A percentile compares a stretch with the other conserved stretches of the same genome.
Conservation (phyloP, 2,888 invertebrate species). For the Heliconius sara region DNA sequence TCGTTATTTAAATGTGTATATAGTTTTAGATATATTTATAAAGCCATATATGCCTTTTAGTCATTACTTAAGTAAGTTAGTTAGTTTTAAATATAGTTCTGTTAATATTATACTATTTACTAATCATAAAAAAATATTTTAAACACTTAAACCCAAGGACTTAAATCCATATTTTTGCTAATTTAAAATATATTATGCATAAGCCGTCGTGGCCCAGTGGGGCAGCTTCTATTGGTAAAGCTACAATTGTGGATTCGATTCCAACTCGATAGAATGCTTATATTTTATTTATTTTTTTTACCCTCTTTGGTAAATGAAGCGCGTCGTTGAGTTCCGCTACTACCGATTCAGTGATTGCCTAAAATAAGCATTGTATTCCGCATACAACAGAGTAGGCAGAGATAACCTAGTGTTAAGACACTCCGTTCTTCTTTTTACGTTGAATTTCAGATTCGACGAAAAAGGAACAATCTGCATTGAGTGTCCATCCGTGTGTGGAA, state of each 20-base stretch:
- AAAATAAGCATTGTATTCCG: no score
- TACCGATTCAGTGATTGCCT: no score
- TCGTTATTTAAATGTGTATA: constrained; percentile 55
- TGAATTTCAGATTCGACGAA: neutral
- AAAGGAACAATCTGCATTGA: neutral
- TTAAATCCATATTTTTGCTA: no score
- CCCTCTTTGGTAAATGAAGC: no score
- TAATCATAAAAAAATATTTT: neutral
- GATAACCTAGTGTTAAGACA: neutral
- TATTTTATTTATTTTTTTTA: no score
- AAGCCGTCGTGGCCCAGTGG: no score
- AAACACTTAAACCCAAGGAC: no score
- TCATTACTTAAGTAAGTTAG: constrained; percentile 54
- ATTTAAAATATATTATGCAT: no score
- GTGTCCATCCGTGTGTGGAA: neutral
- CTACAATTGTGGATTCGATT: no score
- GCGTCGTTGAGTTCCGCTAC: no score
- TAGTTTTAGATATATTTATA: constrained; percentile 52
- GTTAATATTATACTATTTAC: constrained; percentile 30
- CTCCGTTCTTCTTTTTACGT: neutral
- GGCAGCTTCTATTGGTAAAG: no score
- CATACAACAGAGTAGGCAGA: neutral
- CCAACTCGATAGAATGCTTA: no score
- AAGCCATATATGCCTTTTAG: constrained; percentile 75
- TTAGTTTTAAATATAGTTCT: constrained; percentile 23